A percentile compares a stretch with the other conserved stretches of the same genome.
Evolutionary conservation across 2,797 vertebrate genomes (phyloP).

Genomic region (Artibeus jamaicensis): DNA sequence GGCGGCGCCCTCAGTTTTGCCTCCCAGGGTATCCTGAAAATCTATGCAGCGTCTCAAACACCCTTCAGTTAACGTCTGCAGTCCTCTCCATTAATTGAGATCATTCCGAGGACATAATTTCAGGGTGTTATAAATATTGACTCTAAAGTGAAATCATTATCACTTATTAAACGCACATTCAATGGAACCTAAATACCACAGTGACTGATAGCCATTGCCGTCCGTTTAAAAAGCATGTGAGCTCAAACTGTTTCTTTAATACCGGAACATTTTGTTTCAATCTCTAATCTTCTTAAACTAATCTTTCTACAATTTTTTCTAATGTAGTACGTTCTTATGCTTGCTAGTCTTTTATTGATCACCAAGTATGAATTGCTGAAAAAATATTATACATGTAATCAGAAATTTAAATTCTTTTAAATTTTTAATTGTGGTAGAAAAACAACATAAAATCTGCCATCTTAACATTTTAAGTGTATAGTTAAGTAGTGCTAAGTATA

Average conservation of each 20-base stretch:
- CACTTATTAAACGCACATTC: neutral
- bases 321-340: neutral
- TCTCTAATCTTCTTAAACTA: neutral
- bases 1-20: rapidly evolving
- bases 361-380: neutral
- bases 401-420: neutral
- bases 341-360: neutral
- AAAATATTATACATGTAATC: neutral
- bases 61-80: too few relatives aligned
- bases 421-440: neutral
- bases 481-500: neutral
- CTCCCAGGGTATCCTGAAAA: neutral
- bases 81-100: neutral
- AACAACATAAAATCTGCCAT: neutral
- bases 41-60: neutral
- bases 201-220: neutral
- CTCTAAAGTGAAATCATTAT: neutral
- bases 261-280: neutral
- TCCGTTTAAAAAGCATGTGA: neutral
- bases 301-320: neutral
- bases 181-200: neutral
- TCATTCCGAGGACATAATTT: neutral
- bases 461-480: neutral
- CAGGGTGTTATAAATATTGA: neutral
- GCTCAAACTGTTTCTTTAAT: neutral